Evolutionary conservation across 2,888 invertebrate species (phyloP).

Genomic region (Drosophila nr. perissopoda): DNA sequence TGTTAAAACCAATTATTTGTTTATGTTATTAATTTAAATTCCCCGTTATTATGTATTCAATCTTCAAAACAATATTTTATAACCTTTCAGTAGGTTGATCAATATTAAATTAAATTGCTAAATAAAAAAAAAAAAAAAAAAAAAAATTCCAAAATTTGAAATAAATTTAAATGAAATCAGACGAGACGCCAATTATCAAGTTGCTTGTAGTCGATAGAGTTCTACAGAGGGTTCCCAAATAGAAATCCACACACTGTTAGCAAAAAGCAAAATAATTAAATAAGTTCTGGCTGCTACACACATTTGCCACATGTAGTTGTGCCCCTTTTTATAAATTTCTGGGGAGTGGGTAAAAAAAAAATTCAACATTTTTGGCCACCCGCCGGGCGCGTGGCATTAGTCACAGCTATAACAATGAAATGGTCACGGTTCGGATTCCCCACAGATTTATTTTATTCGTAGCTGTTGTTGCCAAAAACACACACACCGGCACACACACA

Average conservation of each 20-base stretch:
- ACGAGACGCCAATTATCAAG: background rate
- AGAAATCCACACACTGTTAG: background rate
- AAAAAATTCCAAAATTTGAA: background rate
- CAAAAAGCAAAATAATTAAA: background rate
- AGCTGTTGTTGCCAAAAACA: slow-evolving; percentile 35
- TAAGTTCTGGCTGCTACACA: background rate
- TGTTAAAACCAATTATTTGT: too few species aligned
- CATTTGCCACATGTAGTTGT: background rate
- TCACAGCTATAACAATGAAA: slow-evolving; percentile 50
- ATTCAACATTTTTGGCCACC: background rate
- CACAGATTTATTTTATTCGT: slow-evolving; percentile 32
- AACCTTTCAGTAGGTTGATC: too few species aligned
- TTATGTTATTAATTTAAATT: too few species aligned
- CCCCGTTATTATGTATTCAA: too few species aligned
- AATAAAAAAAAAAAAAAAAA: too few species aligned
- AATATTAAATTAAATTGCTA: too few species aligned
- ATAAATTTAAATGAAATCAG: background rate
- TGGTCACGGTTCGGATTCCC: slow-evolving; percentile 44
- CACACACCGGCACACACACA: slow-evolving; percentile 8
- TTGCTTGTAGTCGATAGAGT: background rate
- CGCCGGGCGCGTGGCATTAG: slow-evolving; percentile 11
- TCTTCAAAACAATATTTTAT: too few species aligned
- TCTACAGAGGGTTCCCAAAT: background rate
- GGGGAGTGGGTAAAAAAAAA: background rate
- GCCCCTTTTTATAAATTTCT: background rate